phyloP scores from a whole-genome alignment of 2,797 vertebrate species.

The Adrianichthys oophorus region DNA sequence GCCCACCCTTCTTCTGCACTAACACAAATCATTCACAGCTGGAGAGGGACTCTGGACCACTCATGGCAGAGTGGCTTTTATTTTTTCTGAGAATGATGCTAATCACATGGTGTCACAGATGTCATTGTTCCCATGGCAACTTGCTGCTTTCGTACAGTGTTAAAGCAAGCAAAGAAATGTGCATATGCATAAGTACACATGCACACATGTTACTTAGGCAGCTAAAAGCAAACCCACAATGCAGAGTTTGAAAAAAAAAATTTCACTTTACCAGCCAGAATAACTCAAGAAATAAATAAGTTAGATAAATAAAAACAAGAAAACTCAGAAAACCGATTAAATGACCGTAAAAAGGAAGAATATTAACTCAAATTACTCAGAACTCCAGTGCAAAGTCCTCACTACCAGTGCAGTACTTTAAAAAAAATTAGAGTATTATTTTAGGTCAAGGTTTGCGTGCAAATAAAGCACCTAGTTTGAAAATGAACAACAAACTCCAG shows the following conservation, averaged over 20 bases:
- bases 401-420: too few species aligned
- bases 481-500: constrained; percentile 25
- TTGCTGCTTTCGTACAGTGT: constrained; percentile 37
- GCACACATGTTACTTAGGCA: neutral
- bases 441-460: constrained; percentile 1
- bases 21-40: constrained; percentile 41
- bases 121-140: constrained; percentile 77
- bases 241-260: too few species aligned
- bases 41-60: constrained; percentile 35
- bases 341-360: too few species aligned
- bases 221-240: constrained; percentile 9
- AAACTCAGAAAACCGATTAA: too few species aligned
- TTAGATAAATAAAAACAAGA: too few species aligned
- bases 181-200: constrained; percentile 16
- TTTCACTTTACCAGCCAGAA: too few species aligned
- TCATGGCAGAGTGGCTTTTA: constrained; percentile 31
- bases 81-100: constrained; percentile 27
- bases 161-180: constrained; percentile 35
- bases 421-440: too few species aligned
- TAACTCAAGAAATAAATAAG: too few species aligned
- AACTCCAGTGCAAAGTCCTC: too few species aligned
- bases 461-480: constrained; percentile 19
- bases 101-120: constrained; percentile 50
- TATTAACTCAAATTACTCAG: too few species aligned
- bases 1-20: constrained; percentile 27